Percentiles rank a stretch among this genome's conserved stretches.
Conservation (phyloP, 1,140 invertebrate genomes). For the Drosophila simulans region DNA sequence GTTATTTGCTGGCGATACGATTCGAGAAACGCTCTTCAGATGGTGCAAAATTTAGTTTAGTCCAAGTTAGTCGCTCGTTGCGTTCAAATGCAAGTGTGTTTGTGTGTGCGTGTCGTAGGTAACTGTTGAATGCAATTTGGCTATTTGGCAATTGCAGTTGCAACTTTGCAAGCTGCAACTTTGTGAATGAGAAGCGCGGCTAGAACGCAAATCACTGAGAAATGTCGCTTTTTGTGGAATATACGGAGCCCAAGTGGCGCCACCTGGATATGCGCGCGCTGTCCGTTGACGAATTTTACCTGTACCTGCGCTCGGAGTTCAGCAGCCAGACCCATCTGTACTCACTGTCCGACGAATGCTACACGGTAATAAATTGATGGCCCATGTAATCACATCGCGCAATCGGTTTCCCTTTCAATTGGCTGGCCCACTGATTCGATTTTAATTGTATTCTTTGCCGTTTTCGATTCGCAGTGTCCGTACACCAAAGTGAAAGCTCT, state of each 20-base stretch:
- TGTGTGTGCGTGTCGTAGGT: constrained; percentile 4
- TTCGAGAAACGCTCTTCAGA: background rate
- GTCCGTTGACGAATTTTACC: constrained; percentile 71
- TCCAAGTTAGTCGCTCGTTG: constrained; percentile 35
- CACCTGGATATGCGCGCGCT: constrained; percentile 71
- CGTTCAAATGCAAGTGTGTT: background rate
- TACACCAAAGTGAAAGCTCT: constrained; percentile 83
- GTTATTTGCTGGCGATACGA: constrained; percentile 46
- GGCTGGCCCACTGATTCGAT: constrained; percentile 40
- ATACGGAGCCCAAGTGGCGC: constrained; percentile 76
- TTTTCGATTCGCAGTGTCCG: constrained; percentile 83
- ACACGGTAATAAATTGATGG: constrained; percentile 53
- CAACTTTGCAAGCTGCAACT: constrained; percentile 22
- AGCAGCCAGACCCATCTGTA: constrained; percentile 57
- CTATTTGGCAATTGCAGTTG: constrained; percentile 20
- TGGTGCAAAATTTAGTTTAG: constrained; percentile 24
- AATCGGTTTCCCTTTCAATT: constrained; percentile 36
- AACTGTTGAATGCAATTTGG: constrained; percentile 6
- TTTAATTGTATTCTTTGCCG: constrained; percentile 9
- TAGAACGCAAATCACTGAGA: background rate
- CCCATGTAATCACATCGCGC: background rate
- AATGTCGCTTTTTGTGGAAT: constrained; percentile 77
- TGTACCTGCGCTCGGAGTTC: constrained; percentile 55
- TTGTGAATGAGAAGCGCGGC: constrained; percentile 14
- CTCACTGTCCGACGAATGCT: constrained; percentile 73